Evolutionary conservation across 2,888 invertebrate genomes (phyloP).

Genomic region (Achlya flavicornis): DNA sequence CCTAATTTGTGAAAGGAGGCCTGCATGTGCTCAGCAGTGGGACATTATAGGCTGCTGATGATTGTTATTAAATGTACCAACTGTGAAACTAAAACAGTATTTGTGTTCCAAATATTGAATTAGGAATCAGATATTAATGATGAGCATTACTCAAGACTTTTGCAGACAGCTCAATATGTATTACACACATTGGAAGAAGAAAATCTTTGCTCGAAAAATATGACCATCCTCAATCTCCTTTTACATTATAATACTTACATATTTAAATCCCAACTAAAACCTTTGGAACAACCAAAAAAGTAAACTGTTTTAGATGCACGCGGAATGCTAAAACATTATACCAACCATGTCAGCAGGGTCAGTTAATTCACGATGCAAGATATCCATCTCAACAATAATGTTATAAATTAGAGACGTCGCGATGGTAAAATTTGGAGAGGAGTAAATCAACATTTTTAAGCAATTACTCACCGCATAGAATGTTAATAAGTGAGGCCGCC

Average conservation of each 20-base stretch:
- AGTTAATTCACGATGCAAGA: slow-evolving; percentile 8
- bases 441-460: slow-evolving; percentile 11
- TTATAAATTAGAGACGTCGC: slow-evolving; percentile 9
- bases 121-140: too few species aligned
- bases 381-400: slow-evolving; percentile 7
- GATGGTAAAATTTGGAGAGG: slow-evolving; percentile 9
- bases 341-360: not conserved
- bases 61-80: too few species aligned
- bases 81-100: too few species aligned
- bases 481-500: slow-evolving; percentile 12
- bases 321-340: slow-evolving; percentile 5
- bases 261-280: not conserved
- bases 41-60: too few species aligned
- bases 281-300: not conserved
- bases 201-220: too few species aligned
- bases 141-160: too few species aligned
- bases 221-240: too few species aligned
- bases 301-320: not conserved
- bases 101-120: too few species aligned
- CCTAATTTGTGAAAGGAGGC: too few species aligned
- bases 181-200: too few species aligned
- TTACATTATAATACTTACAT: not conserved
- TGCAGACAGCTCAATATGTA: too few species aligned
- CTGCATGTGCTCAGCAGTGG: too few species aligned
- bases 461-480: slow-evolving; percentile 13